Percentiles rank a stretch among this genome's conserved stretches.
Evolutionary conservation across 2,797 vertebrate species (phyloP).

Genomic region (Hyperoplus lanceolatus): DNA sequence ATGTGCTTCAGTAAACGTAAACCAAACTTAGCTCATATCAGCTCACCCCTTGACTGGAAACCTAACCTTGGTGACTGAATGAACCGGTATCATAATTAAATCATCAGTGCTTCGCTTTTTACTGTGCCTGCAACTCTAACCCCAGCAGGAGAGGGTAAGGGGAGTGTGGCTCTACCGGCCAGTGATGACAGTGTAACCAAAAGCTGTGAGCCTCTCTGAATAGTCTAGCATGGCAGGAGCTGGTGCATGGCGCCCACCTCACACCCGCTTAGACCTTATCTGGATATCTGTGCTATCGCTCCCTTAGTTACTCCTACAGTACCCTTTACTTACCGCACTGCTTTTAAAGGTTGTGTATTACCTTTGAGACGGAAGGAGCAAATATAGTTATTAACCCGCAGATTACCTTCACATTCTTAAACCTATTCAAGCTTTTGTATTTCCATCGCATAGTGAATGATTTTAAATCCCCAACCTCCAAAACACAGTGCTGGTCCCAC

Average conservation of each 20-base stretch:
- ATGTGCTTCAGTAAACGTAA: slow-evolving; percentile 87
- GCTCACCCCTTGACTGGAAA: slow-evolving; percentile 90
- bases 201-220: slow-evolving; percentile 83
- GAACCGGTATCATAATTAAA: slow-evolving; percentile 96
- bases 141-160: slow-evolving; percentile 82
- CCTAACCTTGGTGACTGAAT: slow-evolving; percentile 90
- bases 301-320: slow-evolving; percentile 83
- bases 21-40: slow-evolving; percentile 79
- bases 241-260: slow-evolving; percentile 75
- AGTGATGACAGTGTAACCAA: slow-evolving; percentile 86
- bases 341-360: slow-evolving; percentile 63
- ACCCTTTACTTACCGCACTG: slow-evolving; percentile 76
- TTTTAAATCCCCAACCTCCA: slow-evolving; percentile 35
- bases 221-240: slow-evolving; percentile 62
- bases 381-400: slow-evolving; percentile 58
- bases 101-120: slow-evolving; percentile 91
- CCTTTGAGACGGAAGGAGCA: slow-evolving; percentile 51
- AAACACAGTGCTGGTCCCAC: slow-evolving; percentile 4
- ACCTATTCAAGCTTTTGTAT: background rate
- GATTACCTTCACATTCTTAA: slow-evolving; percentile 41
- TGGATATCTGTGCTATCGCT: slow-evolving; percentile 79
- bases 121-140: slow-evolving; percentile 90
- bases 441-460: slow-evolving; percentile 11
- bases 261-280: slow-evolving; percentile 81
- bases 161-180: slow-evolving; percentile 74